Percentiles rank a stretch among this genome's conserved stretches.
phyloP scores from a whole-genome alignment of 2,888 invertebrate genomes.

The Chrysolina americana region DNA sequence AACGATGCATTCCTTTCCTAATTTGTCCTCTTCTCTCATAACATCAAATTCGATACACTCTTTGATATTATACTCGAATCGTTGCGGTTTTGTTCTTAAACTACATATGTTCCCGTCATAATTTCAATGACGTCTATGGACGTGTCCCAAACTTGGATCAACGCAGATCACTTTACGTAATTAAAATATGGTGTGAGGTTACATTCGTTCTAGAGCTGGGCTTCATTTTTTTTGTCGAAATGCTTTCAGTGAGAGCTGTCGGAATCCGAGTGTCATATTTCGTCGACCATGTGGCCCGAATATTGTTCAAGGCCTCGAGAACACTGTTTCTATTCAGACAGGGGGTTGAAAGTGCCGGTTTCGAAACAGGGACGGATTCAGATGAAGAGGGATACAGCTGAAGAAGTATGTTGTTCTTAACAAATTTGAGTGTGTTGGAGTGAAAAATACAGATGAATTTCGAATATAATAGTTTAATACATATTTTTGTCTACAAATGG shows the following conservation, averaged over 20 bases:
- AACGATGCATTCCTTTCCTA: too few species aligned
- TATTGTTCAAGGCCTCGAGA: constrained; percentile 45
- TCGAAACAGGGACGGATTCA: not conserved
- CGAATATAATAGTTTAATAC: too few species aligned
- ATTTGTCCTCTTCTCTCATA: too few species aligned
- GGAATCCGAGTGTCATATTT: constrained; percentile 56
- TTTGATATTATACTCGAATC: too few species aligned
- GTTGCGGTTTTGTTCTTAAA: not conserved
- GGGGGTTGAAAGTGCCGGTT: constrained; percentile 37
- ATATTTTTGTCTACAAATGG: too few species aligned
- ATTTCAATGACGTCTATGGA: not conserved
- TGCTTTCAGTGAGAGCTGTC: constrained; percentile 31
- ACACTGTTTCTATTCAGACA: constrained; percentile 32
- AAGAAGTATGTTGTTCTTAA: too few species aligned
- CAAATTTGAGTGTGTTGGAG: too few species aligned
- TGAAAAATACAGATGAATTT: too few species aligned
- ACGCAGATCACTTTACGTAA: constrained; percentile 24
- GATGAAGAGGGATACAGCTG: too few species aligned
- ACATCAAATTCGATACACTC: too few species aligned
- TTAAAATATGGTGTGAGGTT: constrained; percentile 26
- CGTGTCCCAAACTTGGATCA: constrained; percentile 15
- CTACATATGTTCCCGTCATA: not conserved
- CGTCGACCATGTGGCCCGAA: constrained; percentile 52
- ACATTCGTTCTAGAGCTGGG: constrained; percentile 10
- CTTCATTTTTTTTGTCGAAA: constrained; percentile 24